These are phyloP conservation scores for Characodon lateralis DNA, from an alignment of 2,797 vertebrate species.

Conservation along the genomic window DNA sequence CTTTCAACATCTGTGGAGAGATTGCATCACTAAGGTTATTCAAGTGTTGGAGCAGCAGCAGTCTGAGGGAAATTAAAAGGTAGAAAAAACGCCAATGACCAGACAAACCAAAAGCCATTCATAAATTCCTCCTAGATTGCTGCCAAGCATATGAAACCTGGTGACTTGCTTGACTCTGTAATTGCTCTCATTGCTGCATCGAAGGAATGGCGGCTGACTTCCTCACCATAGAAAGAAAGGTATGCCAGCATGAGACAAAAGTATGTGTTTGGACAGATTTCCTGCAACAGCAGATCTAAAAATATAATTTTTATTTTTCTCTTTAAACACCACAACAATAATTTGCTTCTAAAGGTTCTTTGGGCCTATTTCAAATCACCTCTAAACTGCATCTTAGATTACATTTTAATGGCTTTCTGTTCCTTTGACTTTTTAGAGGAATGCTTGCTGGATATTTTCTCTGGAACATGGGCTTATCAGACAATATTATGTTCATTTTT, in stretches of 20 bases:
- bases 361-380: constrained; percentile 60
- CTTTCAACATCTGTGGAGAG: constrained; percentile 49
- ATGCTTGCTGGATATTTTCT: constrained; percentile 22
- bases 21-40: constrained; percentile 74
- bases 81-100: constrained; percentile 40
- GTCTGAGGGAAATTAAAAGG: constrained; percentile 35
- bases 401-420: constrained; percentile 67
- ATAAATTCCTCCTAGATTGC: constrained; percentile 62
- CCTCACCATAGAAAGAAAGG: constrained; percentile 50
- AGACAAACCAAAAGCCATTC: constrained; percentile 65
- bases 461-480: constrained; percentile 18
- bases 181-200: constrained; percentile 29
- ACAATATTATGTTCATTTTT: constrained; percentile 44
- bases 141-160: constrained; percentile 44
- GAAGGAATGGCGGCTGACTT: constrained; percentile 16
- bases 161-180: constrained; percentile 33
- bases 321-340: constrained; percentile 28
- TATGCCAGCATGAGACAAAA: constrained; percentile 51
- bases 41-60: constrained; percentile 39
- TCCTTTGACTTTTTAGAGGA: constrained; percentile 39
- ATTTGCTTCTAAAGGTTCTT: constrained; percentile 47
- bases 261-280: constrained; percentile 40
- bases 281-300: constrained; percentile 26
- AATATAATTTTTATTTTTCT: constrained; percentile 28
- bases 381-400: constrained; percentile 55